Conservation (phyloP, 2,797 vertebrate genomes). For the Phyllotis vaccarum region DNA sequence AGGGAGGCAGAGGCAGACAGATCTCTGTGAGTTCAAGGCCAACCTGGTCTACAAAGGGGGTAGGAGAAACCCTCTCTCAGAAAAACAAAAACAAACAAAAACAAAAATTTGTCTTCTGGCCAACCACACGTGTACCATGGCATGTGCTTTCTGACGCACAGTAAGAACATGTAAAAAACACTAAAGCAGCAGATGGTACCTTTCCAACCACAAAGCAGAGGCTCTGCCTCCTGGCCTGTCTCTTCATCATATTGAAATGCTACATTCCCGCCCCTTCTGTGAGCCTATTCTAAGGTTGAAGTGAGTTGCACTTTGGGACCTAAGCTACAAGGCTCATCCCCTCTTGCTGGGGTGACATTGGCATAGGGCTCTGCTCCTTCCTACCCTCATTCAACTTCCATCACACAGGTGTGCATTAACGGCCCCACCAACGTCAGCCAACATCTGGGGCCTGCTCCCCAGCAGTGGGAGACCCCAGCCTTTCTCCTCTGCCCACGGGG, state of each 20-base stretch:
- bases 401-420: constrained; percentile 69
- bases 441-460: constrained; percentile 41
- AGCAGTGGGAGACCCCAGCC: background rate
- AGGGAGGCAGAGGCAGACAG: background rate
- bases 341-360: background rate
- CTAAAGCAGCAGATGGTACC: background rate
- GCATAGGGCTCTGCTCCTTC: background rate
- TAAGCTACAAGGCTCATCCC: background rate
- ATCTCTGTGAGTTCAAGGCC: background rate
- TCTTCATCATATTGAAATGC: background rate
- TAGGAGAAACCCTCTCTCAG: background rate
- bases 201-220: background rate
- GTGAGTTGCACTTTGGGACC: background rate
- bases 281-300: background rate
- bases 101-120: background rate
- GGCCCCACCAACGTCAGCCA: constrained; percentile 62
- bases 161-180: background rate
- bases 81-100: background rate
- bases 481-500: background rate
- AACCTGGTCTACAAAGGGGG: background rate
- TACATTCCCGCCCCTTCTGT: background rate
- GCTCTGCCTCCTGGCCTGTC: background rate
- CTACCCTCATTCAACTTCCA: too few relatives aligned
- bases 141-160: background rate
- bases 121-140: too few relatives aligned